Conservation (phyloP, 2,113 vertebrate genomes). For the Sclerurus mexicanus region DNA sequence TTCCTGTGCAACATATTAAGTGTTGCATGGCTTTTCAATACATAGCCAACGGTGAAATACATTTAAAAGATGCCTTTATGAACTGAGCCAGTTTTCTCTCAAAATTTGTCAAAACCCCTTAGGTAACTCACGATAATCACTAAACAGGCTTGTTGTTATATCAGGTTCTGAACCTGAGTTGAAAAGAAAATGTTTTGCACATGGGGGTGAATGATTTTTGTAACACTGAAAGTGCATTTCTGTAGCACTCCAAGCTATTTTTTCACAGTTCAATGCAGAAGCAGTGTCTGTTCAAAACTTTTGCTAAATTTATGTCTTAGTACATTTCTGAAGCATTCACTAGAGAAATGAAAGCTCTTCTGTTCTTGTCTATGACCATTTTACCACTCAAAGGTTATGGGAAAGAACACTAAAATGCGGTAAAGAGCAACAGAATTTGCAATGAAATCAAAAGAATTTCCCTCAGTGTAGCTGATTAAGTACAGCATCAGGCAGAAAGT, state of each 20-base stretch:
- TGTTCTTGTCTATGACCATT: conserved; percentile 44
- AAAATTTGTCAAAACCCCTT: background rate
- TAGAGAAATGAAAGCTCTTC: conserved; percentile 45
- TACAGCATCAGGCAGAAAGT: conserved; percentile 54
- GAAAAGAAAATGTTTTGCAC: background rate
- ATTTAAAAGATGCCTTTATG: background rate
- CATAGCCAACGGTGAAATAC: background rate
- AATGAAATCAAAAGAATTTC: conserved; percentile 65
- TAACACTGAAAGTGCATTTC: background rate
- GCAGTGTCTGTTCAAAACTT: background rate
- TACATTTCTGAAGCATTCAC: conserved; percentile 41
- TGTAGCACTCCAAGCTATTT: background rate
- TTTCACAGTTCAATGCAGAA: background rate
- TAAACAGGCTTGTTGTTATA: background rate
- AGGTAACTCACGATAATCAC: background rate
- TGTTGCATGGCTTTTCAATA: background rate
- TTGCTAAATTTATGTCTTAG: conserved; percentile 45
- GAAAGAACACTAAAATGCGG: conserved; percentile 57
- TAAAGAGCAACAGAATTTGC: conserved; percentile 55
- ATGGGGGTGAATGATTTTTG: background rate
- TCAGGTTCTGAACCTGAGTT: background rate
- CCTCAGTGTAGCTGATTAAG: conserved; percentile 59
- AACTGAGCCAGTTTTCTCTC: background rate
- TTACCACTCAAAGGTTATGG: conserved; percentile 67
- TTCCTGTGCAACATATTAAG: background rate